Evolutionary conservation across 2,113 vertebrate genomes (phyloP).

Genomic region (Marmota monax): DNA sequence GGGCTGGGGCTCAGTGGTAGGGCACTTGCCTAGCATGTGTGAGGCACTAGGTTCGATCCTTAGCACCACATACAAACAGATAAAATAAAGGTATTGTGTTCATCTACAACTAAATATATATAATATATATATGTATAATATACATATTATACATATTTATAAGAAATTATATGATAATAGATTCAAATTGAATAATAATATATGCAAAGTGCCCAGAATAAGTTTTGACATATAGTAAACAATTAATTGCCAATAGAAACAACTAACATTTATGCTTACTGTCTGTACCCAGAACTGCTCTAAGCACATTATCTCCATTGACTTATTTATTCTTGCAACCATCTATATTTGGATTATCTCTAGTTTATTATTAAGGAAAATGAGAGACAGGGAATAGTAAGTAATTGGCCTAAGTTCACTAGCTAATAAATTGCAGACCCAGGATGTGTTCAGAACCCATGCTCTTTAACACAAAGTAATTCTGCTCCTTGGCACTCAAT

Average conservation of each 20-base stretch:
- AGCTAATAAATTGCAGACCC: neutral
- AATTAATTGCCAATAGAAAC: neutral
- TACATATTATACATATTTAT: no score
- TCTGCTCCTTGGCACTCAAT: neutral
- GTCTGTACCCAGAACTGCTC: neutral
- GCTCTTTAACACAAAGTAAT: neutral
- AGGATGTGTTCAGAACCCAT: neutral
- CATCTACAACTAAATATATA: no score
- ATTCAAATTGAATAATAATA: neutral
- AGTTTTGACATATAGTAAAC: neutral
- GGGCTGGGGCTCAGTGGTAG: no score
- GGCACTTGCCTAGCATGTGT: no score
- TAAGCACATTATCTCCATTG: neutral
- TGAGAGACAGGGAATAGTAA: neutral
- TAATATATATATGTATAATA: no score
- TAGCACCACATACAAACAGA: no score
- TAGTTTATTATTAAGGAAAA: constrained; percentile 37
- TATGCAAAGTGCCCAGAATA: neutral
- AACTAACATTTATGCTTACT: neutral
- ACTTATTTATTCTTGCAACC: neutral
- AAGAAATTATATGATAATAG: no score
- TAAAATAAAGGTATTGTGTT: no score
- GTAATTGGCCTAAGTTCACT: neutral
- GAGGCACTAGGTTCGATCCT: no score
- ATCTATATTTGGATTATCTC: neutral